phyloP scores from a whole-genome alignment of 2,888 invertebrate species.

The Lysandra coridon region DNA sequence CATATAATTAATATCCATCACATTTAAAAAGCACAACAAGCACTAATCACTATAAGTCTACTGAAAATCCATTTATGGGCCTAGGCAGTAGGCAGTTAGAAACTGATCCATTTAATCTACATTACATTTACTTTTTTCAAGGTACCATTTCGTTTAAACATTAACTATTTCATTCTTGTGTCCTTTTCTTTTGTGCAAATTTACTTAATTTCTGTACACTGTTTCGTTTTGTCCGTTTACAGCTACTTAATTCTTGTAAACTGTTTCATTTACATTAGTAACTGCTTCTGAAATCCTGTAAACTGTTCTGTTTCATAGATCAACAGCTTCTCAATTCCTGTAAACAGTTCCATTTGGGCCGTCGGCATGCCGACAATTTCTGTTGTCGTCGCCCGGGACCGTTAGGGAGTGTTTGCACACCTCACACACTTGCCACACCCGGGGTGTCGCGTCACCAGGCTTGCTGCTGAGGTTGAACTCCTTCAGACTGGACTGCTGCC shows the following conservation, averaged over 20 bases:
- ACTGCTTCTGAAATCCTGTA: neutral
- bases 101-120: neutral
- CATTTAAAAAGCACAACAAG: neutral
- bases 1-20: slow-evolving; percentile 3
- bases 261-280: neutral
- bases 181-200: neutral
- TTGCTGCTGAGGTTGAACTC: slow-evolving; percentile 25
- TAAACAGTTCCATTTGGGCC: neutral
- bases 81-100: neutral
- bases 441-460: neutral
- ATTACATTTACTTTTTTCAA: neutral
- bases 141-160: neutral
- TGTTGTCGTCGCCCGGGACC: neutral
- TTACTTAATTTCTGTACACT: neutral
- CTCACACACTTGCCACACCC: slow-evolving; percentile 31
- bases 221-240: neutral
- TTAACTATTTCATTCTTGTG: neutral
- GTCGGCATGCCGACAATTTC: slow-evolving; percentile 20
- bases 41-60: neutral
- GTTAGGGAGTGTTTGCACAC: slow-evolving; percentile 6
- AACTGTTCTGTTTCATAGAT: neutral
- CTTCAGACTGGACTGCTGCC: slow-evolving; percentile 25
- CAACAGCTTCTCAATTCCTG: neutral
- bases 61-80: neutral
- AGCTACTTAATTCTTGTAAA: neutral